Percentiles rank a stretch among this genome's conserved stretches.
These are phyloP conservation scores for Phymanthus crucifer DNA, from an alignment of 92 coral and sea anemone species.

Conservation along the genomic window DNA sequence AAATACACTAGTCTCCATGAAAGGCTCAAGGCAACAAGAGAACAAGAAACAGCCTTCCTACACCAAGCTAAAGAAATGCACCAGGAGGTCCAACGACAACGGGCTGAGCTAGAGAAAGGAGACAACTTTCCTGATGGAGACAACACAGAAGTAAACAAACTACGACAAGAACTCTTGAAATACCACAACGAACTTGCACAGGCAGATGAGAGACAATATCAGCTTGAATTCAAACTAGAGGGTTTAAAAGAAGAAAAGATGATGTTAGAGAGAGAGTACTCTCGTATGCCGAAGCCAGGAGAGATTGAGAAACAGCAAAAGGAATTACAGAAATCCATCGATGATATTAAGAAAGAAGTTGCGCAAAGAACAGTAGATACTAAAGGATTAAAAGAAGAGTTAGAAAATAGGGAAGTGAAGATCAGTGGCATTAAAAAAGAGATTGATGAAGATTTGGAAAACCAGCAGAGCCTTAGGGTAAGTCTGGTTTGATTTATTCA, in stretches of 20 bases:
- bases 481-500: slow-evolving; percentile 13
- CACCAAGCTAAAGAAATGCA: slow-evolving; percentile 95
- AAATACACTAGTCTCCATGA: slow-evolving; percentile 94
- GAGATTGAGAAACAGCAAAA: slow-evolving; percentile 92
- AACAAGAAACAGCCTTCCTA: slow-evolving; percentile 77
- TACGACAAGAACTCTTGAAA: slow-evolving; percentile 91
- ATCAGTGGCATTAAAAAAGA: slow-evolving; percentile 74
- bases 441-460: slow-evolving; percentile 77
- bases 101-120: slow-evolving; percentile 89
- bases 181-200: slow-evolving; percentile 97
- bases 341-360: slow-evolving; percentile 85
- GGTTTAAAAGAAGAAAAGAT: slow-evolving; percentile 92
- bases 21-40: slow-evolving; percentile 85
- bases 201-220: slow-evolving; percentile 99
- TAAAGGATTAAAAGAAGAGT: slow-evolving; percentile 86
- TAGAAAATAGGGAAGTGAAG: slow-evolving; percentile 76
- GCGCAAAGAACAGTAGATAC: slow-evolving; percentile 88
- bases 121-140: slow-evolving; percentile 98
- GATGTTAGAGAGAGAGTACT: slow-evolving; percentile 90
- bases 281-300: slow-evolving; percentile 98
- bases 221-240: slow-evolving; percentile 86
- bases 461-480: slow-evolving; percentile 86
- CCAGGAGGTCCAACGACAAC: slow-evolving; percentile 91
- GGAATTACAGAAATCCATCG: slow-evolving; percentile 82
- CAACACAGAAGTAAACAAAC: slow-evolving; percentile 90